A percentile compares a stretch with the other conserved stretches of the same genome.
phyloP scores from a whole-genome alignment of 2,888 invertebrate genomes.

The Fissipunctia ypsillon region DNA sequence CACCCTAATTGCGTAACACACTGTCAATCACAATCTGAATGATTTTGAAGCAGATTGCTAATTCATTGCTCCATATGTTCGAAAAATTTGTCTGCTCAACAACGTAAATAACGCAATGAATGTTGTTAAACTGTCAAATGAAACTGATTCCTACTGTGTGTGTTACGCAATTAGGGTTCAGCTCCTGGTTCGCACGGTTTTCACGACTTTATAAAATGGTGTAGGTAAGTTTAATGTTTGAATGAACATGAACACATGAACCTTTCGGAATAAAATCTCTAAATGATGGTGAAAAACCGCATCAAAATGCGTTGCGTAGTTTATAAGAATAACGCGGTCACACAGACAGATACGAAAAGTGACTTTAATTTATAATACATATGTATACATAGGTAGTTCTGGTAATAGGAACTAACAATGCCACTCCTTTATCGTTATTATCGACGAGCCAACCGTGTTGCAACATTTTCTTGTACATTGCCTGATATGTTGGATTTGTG shows the following conservation, averaged over 20 bases:
- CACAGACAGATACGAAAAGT: not conserved
- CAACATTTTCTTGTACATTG: constrained; percentile 94
- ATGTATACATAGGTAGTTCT: not conserved
- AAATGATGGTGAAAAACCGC: not conserved
- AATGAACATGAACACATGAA: not conserved
- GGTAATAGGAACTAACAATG: constrained; percentile 76
- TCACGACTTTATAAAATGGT: not conserved
- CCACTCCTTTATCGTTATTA: constrained; percentile 92
- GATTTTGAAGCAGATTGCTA: too few species aligned
- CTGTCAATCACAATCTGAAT: too few species aligned
- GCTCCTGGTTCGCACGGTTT: not conserved
- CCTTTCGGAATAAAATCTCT: not conserved
- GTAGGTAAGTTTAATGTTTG: not conserved
- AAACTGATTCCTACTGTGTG: too few species aligned
- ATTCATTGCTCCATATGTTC: too few species aligned
- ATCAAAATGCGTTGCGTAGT: not conserved
- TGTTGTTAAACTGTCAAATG: too few species aligned
- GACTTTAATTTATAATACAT: not conserved
- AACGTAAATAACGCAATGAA: too few species aligned
- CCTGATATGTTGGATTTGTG: constrained; percentile 92
- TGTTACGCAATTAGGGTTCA: too few species aligned
- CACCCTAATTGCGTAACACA: too few species aligned
- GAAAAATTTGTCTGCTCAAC: too few species aligned
- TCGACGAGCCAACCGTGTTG: constrained; percentile 89
- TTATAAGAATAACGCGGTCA: not conserved